phyloP scores from a whole-genome alignment of 2,113 vertebrate species.

The Dicerorhinus sumatrensis region DNA sequence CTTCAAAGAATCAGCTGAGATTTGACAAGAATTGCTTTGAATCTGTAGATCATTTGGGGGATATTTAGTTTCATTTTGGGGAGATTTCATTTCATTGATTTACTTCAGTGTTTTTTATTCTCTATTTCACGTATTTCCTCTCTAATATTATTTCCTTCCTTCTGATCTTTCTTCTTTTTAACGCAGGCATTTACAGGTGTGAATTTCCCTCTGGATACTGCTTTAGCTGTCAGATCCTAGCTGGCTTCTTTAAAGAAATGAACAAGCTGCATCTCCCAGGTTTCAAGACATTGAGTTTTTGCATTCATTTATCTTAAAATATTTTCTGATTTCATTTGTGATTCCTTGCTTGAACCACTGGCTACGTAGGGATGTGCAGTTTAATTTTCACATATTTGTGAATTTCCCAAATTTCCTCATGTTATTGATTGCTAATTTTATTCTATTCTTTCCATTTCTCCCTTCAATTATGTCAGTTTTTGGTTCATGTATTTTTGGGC shows the following conservation, averaged over 20 bases:
- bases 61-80: not conserved
- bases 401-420: not conserved
- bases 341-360: not conserved
- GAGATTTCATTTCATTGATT: not conserved
- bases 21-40: not conserved
- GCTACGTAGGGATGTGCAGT: fast-evolving
- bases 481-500: not conserved
- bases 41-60: too few relatives aligned
- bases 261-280: fast-evolving
- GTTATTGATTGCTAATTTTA: not conserved
- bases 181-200: fast-evolving
- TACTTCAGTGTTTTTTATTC: not conserved
- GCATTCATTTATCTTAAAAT: not conserved
- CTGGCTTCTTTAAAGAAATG: not conserved
- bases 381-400: not conserved
- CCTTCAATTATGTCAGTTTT: fast-evolving
- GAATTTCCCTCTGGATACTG: fast-evolving
- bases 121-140: not conserved
- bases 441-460: not conserved
- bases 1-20: not conserved
- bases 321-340: not conserved
- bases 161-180: not conserved
- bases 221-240: fast-evolving
- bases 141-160: not conserved
- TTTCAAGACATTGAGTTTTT: not conserved